These are phyloP conservation scores for Stenchaetothrips biformis DNA, from an alignment of 2,888 invertebrate species.

Conservation along the genomic window DNA sequence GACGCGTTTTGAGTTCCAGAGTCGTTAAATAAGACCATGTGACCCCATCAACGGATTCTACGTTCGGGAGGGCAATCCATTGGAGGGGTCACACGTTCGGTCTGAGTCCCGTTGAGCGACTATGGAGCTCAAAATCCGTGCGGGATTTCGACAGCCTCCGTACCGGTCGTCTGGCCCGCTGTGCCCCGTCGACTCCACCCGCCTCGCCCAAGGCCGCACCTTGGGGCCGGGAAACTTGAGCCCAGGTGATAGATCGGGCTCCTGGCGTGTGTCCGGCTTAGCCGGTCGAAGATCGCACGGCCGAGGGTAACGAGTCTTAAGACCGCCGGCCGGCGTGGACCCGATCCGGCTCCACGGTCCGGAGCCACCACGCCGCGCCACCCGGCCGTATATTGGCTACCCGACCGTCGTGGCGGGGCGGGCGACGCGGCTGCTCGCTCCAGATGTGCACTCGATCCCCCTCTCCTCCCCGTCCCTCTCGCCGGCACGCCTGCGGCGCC, in stretches of 20 bases:
- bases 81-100: no score
- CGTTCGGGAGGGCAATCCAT: no score
- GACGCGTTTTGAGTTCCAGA: no score
- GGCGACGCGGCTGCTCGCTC: slow-evolving; percentile 9
- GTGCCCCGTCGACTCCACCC: not conserved
- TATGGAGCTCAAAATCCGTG: no score
- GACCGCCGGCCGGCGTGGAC: not conserved
- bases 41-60: no score
- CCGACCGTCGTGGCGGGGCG: not conserved
- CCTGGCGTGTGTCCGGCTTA: not conserved
- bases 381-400: slow-evolving; percentile 4
- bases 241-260: not conserved
- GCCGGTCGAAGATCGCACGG: not conserved
- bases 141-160: no score
- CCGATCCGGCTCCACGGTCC: not conserved
- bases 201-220: not conserved
- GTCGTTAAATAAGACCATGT: no score
- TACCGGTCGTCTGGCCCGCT: not conserved
- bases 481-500: not conserved
- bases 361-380: not conserved
- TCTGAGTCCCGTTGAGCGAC: no score
- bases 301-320: not conserved
- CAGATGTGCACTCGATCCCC: slow-evolving; percentile 20
- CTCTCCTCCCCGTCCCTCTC: not conserved
- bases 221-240: not conserved